Evolutionary conservation across 2,888 invertebrate genomes (phyloP).

Genomic region (Nebria salina): DNA sequence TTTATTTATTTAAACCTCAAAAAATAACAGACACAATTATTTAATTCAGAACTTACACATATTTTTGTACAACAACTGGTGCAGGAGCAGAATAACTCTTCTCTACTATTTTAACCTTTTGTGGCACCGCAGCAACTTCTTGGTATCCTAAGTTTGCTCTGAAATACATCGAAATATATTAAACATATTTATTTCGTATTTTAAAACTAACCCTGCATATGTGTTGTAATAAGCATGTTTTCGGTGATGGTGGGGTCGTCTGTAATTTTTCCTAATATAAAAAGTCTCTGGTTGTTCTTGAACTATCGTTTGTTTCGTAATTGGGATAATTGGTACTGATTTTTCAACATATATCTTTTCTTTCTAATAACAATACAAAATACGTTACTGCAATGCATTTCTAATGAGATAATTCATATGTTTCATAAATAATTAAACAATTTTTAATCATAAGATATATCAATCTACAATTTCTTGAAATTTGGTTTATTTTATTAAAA

Average conservation of each 20-base stretch:
- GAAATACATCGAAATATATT: neutral
- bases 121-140: constrained; percentile 13
- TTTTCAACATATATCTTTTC: neutral
- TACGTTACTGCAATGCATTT: neutral
- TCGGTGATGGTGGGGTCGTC: constrained; percentile 12
- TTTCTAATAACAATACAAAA: neutral
- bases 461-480: too few species aligned
- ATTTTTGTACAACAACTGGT: constrained; percentile 20
- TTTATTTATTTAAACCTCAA: neutral
- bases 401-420: neutral
- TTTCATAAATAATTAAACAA: too few species aligned
- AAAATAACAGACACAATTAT: too few species aligned
- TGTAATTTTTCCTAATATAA: constrained; percentile 2
- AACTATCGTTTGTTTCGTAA: neutral
- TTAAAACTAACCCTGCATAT: constrained; percentile 2
- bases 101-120: constrained; percentile 21
- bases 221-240: constrained; percentile 10
- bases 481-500: too few species aligned
- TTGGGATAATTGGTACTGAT: neutral
- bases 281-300: neutral
- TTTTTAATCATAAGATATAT: too few species aligned
- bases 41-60: constrained; percentile 4
- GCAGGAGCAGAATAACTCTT: constrained; percentile 12
- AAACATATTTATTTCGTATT: neutral
- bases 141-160: constrained; percentile 11